Base-by-base conservation (phyloP, 64 coral and sea anemone species). In the Pachyseris speciosa region DNA sequence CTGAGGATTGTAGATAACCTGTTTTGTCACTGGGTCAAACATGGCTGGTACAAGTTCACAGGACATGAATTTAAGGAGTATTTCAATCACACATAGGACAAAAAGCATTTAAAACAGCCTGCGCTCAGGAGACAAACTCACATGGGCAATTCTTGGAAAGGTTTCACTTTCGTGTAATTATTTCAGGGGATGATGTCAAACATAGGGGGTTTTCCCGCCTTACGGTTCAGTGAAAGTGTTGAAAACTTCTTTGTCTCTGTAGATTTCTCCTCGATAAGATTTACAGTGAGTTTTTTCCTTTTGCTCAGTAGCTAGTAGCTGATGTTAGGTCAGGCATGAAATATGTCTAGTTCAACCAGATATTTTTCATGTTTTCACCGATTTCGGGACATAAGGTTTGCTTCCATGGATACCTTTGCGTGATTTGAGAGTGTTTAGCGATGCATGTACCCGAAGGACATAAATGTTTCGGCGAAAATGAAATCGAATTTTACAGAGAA, bases 11-110 rank as follows among this genome's bases (percentile, higher is more conserved):
- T 80, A 70, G 12, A 37, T 36, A 37, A 83, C 48, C 27, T 60
- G 43, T 3, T 92, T 84, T n/a, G 79, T 75, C 13, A 61, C 78
- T 32, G 79, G 66, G 34, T 92, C 80, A 49, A 67, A 90, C 59
- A 40, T 65, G 1, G 69, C 79, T 16, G 78, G 80, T 2, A 64
- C 75, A 19, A 41, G 80, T 45, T 84, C 58, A 63, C 89, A 59
- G n/a, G 16, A 42, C 28, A 27, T 61, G 40, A 69, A 1, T 36
- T 9, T 30, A 20, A 55, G 4, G 27, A 50, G 15, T 47, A 31
- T 47, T 25, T 32, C 5, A 64, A 91, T 22, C 9, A 84, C 10
- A 28, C 29, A 84, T 26, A 83, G 45, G 4, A 74, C 47, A 50
- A 36, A 22, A 34, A 53, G 3, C 40, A 69, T 72, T 52, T 69